These are phyloP conservation scores for Heterodera schachtii DNA, from an alignment of 1,140 invertebrate genomes.

Conservation along the genomic window DNA sequence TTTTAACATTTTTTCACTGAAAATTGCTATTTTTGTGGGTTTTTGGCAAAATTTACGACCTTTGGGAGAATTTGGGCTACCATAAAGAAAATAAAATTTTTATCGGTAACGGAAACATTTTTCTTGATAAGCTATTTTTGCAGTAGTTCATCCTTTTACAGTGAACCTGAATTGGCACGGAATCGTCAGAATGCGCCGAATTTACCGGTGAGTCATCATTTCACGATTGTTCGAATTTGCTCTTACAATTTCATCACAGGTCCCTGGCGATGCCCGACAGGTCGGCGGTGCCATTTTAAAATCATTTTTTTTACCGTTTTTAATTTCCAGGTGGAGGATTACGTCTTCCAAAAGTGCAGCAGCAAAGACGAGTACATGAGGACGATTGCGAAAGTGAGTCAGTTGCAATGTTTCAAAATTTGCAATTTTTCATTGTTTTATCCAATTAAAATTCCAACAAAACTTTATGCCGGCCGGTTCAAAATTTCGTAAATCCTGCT, in stretches of 20 bases:
- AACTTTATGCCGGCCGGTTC: not conserved
- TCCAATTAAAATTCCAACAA: too few relatives aligned
- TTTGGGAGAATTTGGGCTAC: too few relatives aligned
- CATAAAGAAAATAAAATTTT: too few relatives aligned
- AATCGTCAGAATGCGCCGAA: constrained; percentile 66
- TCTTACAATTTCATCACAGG: constrained; percentile 27
- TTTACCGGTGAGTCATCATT: constrained; percentile 26
- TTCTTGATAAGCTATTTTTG: too few relatives aligned
- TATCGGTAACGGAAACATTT: too few relatives aligned
- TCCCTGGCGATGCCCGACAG: constrained; percentile 63
- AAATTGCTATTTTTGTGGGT: too few relatives aligned
- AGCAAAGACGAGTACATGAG: constrained; percentile 65
- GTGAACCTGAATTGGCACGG: constrained; percentile 63
- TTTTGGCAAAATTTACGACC: too few relatives aligned
- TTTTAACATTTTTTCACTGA: too few relatives aligned
- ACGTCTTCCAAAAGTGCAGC: constrained; percentile 64
- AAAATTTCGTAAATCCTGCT: too few relatives aligned
- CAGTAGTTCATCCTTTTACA: constrained; percentile 32
- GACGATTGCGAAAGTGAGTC: constrained; percentile 60
- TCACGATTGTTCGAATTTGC: not conserved
- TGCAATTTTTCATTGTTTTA: not conserved
- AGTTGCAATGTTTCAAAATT: constrained; percentile 8
- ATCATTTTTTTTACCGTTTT: not conserved
- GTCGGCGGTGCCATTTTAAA: constrained; percentile 26
- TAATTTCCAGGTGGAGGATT: constrained; percentile 48